phyloP scores from a whole-genome alignment of 2,888 invertebrate genomes.

The Clunio marinus region DNA sequence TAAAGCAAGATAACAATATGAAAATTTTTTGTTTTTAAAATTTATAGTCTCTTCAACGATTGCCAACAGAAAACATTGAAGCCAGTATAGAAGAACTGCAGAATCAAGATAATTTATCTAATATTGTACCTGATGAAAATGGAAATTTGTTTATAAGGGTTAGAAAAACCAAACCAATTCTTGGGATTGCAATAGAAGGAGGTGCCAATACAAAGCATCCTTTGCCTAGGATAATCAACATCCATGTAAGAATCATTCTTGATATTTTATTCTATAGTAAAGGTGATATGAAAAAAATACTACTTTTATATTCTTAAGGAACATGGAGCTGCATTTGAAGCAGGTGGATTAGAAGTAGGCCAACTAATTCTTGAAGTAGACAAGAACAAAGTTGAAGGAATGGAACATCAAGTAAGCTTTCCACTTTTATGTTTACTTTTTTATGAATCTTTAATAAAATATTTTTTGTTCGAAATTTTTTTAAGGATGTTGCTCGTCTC shows the following conservation, averaged over 20 bases:
- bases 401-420: constrained; percentile 65
- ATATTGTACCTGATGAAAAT: constrained; percentile 78
- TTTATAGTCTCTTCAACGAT: constrained; percentile 74
- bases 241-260: constrained; percentile 63
- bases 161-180: constrained; percentile 87
- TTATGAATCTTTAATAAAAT: background rate
- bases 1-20: no score
- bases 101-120: constrained; percentile 51
- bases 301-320: no score
- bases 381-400: constrained; percentile 70
- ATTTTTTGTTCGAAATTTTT: constrained; percentile 2
- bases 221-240: constrained; percentile 90
- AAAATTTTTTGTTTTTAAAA: no score
- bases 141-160: constrained; percentile 85
- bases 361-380: constrained; percentile 91
- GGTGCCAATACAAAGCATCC: constrained; percentile 95
- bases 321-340: constrained; percentile 89
- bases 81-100: constrained; percentile 47
- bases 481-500: constrained; percentile 75
- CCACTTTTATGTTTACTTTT: background rate
- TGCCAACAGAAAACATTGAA: constrained; percentile 59
- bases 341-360: constrained; percentile 89
- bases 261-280: constrained; percentile 42
- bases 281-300: background rate
- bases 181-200: constrained; percentile 96